Conservation (phyloP, 2,113 vertebrate genomes). For the Paramisgurnus dabryanus region DNA sequence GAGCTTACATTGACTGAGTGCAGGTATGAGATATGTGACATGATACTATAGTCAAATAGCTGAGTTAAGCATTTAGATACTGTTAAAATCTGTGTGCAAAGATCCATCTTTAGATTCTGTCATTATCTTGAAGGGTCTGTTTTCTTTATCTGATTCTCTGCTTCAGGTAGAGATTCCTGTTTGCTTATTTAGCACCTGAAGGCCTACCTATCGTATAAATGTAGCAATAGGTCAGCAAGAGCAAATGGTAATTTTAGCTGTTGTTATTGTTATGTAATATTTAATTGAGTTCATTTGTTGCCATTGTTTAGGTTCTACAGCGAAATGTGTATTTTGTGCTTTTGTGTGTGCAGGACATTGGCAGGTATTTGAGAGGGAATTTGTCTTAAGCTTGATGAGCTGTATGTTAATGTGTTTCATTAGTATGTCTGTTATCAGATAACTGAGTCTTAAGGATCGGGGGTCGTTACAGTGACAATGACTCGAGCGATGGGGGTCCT, state of each 20-base stretch:
- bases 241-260: neutral
- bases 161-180: slow-evolving; percentile 3
- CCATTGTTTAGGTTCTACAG: neutral
- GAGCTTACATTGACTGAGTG: neutral
- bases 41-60: slow-evolving; percentile 1
- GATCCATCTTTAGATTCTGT: slow-evolving; percentile 19
- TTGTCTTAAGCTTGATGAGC: slow-evolving; percentile 10
- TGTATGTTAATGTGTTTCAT: slow-evolving; percentile 44
- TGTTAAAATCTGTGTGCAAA: neutral
- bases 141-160: slow-evolving; percentile 23
- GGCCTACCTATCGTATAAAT: neutral
- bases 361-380: slow-evolving; percentile 14
- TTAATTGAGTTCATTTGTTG: neutral
- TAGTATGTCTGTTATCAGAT: slow-evolving; percentile 51
- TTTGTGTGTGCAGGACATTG: slow-evolving; percentile 5
- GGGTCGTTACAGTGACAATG: slow-evolving; percentile 53
- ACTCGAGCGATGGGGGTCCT: slow-evolving; percentile 49
- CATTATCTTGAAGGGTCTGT: slow-evolving; percentile 2
- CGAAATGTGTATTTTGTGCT: slow-evolving; percentile 27
- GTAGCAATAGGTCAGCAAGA: neutral
- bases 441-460: slow-evolving; percentile 20
- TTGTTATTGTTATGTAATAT: neutral
- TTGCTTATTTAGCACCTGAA: neutral
- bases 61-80: neutral
- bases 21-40: slow-evolving; percentile 26